phyloP scores from a whole-genome alignment of 2,113 vertebrate genomes.

The Galbula dea region DNA sequence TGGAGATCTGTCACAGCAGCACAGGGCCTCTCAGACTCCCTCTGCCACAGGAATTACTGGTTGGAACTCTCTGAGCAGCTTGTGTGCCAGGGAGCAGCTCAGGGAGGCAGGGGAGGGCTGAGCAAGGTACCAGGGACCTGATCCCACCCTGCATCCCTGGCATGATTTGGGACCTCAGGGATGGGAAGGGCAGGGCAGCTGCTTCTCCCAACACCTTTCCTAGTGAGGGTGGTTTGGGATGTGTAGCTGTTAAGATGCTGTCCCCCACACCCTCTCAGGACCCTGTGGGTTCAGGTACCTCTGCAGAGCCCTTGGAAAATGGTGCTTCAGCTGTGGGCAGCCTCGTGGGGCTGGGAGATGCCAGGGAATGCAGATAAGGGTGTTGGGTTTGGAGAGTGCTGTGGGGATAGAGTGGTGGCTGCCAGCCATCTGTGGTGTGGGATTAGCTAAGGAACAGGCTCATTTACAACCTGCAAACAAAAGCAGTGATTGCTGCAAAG shows the following conservation, averaged over 20 bases:
- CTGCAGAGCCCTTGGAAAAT: background rate
- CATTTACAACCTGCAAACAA: background rate
- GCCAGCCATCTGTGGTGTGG: accelerated
- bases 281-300: background rate
- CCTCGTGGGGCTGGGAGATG: accelerated
- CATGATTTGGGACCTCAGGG: accelerated
- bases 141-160: background rate
- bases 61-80: slow-evolving; percentile 19
- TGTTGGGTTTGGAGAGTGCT: accelerated
- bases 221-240: accelerated
- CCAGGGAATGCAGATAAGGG: too few relatives aligned
- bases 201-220: background rate
- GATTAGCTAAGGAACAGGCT: background rate
- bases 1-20: slow-evolving; percentile 40
- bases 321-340: background rate
- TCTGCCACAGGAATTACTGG: slow-evolving; percentile 45
- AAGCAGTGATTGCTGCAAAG: background rate
- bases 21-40: background rate
- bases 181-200: background rate
- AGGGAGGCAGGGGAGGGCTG: background rate
- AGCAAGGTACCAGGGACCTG: background rate
- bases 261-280: background rate
- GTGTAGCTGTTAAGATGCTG: background rate
- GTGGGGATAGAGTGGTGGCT: background rate
- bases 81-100: background rate